These are phyloP conservation scores for Ceratitis capitata DNA, from an alignment of 1,140 invertebrate genomes.

Conservation along the genomic window DNA sequence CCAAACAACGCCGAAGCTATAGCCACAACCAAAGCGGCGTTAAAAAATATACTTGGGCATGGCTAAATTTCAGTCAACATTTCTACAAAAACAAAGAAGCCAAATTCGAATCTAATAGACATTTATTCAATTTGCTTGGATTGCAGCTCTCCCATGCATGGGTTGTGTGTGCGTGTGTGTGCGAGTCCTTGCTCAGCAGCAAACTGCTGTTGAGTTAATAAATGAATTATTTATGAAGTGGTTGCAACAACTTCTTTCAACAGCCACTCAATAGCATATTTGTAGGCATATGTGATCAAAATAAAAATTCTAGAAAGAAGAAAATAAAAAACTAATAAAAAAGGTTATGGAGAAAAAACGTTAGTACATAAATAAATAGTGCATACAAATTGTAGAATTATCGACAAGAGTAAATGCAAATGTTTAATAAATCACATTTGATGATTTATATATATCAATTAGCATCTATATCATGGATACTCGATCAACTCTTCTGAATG, in stretches of 20 bases:
- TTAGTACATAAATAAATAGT: no score
- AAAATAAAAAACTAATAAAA: not conserved
- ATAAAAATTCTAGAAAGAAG: not conserved
- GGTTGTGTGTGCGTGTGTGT: not conserved
- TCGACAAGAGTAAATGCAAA: no score
- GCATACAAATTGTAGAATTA: no score
- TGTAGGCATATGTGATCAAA: not conserved
- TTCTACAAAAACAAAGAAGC: not conserved
- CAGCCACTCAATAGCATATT: not conserved
- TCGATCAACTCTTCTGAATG: no score
- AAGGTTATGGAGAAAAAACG: not conserved
- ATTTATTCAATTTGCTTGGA: not conserved
- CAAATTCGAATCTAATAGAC: not conserved
- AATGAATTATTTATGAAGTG: conserved; percentile 66
- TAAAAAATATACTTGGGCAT: not conserved
- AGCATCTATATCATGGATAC: no score
- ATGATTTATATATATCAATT: no score
- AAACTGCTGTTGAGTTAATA: conserved; percentile 35
- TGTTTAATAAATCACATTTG: no score
- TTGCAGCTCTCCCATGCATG: not conserved
- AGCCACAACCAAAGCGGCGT: not conserved
- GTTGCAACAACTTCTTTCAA: conserved; percentile 50
- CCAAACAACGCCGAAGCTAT: no score
- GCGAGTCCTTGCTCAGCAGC: not conserved
- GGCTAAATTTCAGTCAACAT: not conserved